Evolutionary conservation across 2,888 invertebrate genomes (phyloP), one percentile per base, ranked within the genome.

Genomic region (Pseudococcus longispinus): DNA sequence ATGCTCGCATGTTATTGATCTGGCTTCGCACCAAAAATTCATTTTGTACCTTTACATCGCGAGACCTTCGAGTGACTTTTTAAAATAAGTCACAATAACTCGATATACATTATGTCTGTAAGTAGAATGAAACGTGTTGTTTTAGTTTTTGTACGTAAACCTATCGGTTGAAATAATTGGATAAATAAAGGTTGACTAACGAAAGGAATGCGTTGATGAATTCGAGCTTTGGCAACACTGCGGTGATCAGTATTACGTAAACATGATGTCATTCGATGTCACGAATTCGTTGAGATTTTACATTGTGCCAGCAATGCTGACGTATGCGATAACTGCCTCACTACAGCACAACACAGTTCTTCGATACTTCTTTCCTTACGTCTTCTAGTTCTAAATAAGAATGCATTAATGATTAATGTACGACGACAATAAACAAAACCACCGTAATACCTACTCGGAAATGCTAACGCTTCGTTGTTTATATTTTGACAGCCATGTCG

Each of bases 401-500:
- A 46, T 2, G 13, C 11, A 46, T 46, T 15, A 46, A 8, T 23
- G 11, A 13, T 42, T 23, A 42, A 37, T 8, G 37, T 9, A 37
- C 4, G 9, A 37, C 9, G 9, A 37, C 5, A 37, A 32, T 32
- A 32, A n/a, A n/a, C n/a, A n/a, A n/a, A n/a, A n/a, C n/a, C n/a
- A n/a, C n/a, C n/a, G n/a, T n/a, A n/a, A n/a, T n/a, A n/a, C n/a
- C n/a, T n/a, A n/a, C n/a, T n/a, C n/a, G n/a, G n/a, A n/a, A n/a
- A 20, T 3, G 20, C 20, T 80, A n/a, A 46, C 51, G 15, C 46
- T 5, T 46, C 20, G 29, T 83, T 29, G 42, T 37, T 86, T n/a
- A 26, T 11, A 77, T 29, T 82, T 87, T 84, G 29, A 37, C 60
- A 88, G 83, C 83, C 9, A 88, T 88, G 88, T 88, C 88, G 29